These are phyloP conservation scores for Zaprionus ornatus DNA, from an alignment of 1,140 invertebrate species.

Conservation along the genomic window DNA sequence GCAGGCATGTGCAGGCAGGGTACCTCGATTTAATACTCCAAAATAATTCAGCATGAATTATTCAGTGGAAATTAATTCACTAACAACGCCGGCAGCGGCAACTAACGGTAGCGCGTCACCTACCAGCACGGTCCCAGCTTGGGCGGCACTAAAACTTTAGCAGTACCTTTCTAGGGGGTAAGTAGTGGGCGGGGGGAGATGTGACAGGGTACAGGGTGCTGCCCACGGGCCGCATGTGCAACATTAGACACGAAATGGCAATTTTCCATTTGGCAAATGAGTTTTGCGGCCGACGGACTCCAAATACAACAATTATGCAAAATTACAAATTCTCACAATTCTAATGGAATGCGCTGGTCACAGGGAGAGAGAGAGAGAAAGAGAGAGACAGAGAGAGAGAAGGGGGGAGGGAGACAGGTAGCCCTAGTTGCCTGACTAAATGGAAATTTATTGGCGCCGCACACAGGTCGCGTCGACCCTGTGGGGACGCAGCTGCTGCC, in stretches of 20 bases:
- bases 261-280: slow-evolving; percentile 83
- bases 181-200: neutral
- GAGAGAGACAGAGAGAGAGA: neutral
- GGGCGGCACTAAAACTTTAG: slow-evolving; percentile 67
- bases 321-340: slow-evolving; percentile 84
- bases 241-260: slow-evolving; percentile 82
- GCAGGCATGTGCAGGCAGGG: slow-evolving; percentile 13
- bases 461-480: slow-evolving; percentile 42
- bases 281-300: slow-evolving; percentile 81
- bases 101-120: slow-evolving; percentile 34
- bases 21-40: slow-evolving; percentile 47
- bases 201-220: neutral
- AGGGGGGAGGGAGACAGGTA: neutral
- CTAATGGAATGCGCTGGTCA: slow-evolving; percentile 73
- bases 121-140: slow-evolving; percentile 12
- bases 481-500: slow-evolving; percentile 51
- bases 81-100: slow-evolving; percentile 62
- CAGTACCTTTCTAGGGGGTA: slow-evolving; percentile 1
- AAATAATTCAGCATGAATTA: slow-evolving; percentile 83
- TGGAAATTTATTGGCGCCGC: slow-evolving; percentile 77
- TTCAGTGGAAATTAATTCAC: slow-evolving; percentile 82
- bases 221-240: slow-evolving; percentile 64
- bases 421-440: slow-evolving; percentile 55
- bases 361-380: neutral
- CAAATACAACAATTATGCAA: slow-evolving; percentile 83